Conservation (phyloP, 2,113 vertebrate genomes). For the Scomber colias region DNA sequence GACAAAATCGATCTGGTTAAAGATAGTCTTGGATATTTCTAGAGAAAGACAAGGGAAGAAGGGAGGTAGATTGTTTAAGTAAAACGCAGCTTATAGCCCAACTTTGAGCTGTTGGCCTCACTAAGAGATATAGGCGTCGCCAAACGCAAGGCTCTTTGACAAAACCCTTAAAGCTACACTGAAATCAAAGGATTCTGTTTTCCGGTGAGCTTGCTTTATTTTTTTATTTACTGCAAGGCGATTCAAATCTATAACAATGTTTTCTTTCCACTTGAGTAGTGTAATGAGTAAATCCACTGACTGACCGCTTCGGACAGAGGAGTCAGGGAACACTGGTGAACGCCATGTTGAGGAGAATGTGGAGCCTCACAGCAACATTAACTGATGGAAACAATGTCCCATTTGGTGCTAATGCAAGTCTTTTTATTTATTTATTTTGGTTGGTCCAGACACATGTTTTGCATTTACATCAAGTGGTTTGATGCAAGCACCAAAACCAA, state of each 20-base stretch:
- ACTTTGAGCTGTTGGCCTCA: conserved; percentile 67
- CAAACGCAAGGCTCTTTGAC: conserved; percentile 44
- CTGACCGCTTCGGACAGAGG: conserved; percentile 65
- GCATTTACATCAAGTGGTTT: neutral
- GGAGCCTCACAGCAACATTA: conserved; percentile 39
- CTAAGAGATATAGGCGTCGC: conserved; percentile 67
- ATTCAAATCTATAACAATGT: conserved; percentile 17
- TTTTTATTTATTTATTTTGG: neutral
- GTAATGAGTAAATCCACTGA: conserved; percentile 24
- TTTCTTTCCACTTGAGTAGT: conserved; percentile 30
- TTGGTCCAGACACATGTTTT: conserved; percentile 1
- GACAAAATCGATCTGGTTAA: conserved; percentile 58
- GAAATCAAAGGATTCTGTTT: conserved; percentile 64
- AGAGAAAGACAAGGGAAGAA: neutral
- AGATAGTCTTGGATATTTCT: conserved; percentile 51
- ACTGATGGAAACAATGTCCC: conserved; percentile 24
- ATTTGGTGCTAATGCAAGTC: neutral
- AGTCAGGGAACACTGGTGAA: conserved; percentile 68
- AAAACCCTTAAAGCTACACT: conserved; percentile 52
- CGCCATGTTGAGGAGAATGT: conserved; percentile 80
- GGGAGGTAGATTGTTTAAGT: conserved; percentile 59
- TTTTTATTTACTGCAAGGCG: conserved; percentile 22
- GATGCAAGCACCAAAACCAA: neutral
- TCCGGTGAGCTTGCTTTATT: conserved; percentile 75
- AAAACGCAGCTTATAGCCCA: conserved; percentile 70